Percentiles rank a stretch among this genome's conserved stretches.
phyloP scores from a whole-genome alignment of 2,113 vertebrate species.

The Telmatochromis brichardi region DNA sequence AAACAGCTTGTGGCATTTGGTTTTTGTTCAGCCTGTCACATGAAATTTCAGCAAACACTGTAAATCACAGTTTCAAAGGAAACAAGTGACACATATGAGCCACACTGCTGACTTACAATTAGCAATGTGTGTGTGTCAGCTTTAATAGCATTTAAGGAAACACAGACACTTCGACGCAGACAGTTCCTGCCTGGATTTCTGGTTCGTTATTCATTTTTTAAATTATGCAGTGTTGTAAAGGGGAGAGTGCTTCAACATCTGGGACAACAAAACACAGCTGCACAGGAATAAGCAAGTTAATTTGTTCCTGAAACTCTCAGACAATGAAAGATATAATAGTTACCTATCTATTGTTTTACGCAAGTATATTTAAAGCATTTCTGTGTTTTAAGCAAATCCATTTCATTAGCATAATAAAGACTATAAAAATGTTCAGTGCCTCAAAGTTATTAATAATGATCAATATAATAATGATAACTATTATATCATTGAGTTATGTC shows the following conservation, averaged over 20 bases:
- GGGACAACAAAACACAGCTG: not conserved
- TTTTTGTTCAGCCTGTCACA: not conserved
- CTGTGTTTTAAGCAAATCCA: not conserved
- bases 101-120: conserved; percentile 1
- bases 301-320: not conserved
- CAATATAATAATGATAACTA: not conserved
- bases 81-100: not conserved
- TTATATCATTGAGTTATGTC: not conserved
- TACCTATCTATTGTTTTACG: not conserved
- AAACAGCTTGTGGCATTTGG: not conserved
- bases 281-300: not conserved
- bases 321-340: not conserved
- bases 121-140: not conserved
- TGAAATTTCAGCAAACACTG: not conserved
- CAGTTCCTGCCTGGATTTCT: not conserved
- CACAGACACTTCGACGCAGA: not conserved
- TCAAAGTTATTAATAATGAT: not conserved
- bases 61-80: not conserved
- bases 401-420: not conserved
- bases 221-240: not conserved
- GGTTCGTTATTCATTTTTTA: not conserved
- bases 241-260: not conserved
- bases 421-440: not conserved
- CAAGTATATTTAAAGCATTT: not conserved
- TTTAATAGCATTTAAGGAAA: not conserved